Evolutionary conservation across 2,888 invertebrate species (phyloP).

Genomic region (Platycnemis pennipes): DNA sequence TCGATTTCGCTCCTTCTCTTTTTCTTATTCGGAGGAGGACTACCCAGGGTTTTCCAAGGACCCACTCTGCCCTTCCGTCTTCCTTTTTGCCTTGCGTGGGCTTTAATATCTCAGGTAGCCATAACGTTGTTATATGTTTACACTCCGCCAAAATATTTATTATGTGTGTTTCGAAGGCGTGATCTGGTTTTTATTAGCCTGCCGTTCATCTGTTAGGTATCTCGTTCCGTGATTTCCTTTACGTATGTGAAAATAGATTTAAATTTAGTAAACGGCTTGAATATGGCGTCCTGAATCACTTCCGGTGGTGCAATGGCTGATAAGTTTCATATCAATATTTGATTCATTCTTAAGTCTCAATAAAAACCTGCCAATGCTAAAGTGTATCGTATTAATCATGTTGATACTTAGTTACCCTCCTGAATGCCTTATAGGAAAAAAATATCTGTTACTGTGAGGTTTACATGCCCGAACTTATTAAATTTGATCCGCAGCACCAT

Average conservation of each 20-base stretch:
- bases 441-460: too few species aligned
- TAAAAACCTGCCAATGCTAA: background rate
- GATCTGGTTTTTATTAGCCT: slow-evolving; percentile 1
- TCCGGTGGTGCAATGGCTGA: background rate
- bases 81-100: background rate
- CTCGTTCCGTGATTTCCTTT: background rate
- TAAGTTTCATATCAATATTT: background rate
- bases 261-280: background rate
- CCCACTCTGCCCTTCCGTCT: background rate
- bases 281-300: background rate
- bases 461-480: background rate
- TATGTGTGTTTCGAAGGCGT: background rate
- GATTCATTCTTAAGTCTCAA: background rate
- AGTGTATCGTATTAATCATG: background rate
- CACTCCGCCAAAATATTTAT: background rate
- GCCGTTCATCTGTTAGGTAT: background rate
- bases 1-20: background rate
- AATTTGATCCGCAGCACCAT: background rate
- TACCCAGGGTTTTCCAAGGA: background rate
- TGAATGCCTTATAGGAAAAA: background rate
- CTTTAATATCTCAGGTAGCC: background rate
- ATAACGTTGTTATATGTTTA: background rate
- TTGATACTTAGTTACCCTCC: background rate
- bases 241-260: background rate
- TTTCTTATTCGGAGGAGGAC: background rate